These are phyloP conservation scores for Lepidocyrtinus sp. DNA, from an alignment of 2,888 invertebrate species.

Conservation along the genomic window DNA sequence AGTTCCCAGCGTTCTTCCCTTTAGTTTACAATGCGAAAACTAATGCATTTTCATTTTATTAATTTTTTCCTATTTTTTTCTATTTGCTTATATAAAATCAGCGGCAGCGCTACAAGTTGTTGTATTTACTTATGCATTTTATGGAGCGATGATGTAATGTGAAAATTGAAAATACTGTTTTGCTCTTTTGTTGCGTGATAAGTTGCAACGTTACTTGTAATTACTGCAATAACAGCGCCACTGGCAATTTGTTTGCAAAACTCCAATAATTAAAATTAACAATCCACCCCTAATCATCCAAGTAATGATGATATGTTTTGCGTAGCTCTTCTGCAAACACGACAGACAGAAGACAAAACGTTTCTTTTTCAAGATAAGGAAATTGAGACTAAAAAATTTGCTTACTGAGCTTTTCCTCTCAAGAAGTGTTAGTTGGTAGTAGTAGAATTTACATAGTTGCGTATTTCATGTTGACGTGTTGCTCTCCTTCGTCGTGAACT, in stretches of 20 bases:
- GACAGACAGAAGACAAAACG: not conserved
- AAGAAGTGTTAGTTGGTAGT: no score
- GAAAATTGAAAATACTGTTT: not conserved
- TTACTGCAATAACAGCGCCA: slow-evolving; percentile 54
- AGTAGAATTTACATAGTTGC: slow-evolving; percentile 44
- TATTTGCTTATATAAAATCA: not conserved
- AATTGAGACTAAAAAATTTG: not conserved
- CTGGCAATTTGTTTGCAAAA: slow-evolving; percentile 59
- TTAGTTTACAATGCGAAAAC: not conserved
- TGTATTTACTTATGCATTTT: no score
- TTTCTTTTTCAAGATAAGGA: no score
- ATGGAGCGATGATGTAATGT: slow-evolving; percentile 2
- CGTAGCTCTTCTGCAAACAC: not conserved
- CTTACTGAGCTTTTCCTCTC: not conserved
- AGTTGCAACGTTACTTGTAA: slow-evolving; percentile 32
- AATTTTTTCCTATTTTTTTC: not conserved
- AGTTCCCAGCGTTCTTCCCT: not conserved
- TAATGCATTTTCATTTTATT: not conserved
- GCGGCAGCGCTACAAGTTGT: no score
- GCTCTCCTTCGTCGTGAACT: slow-evolving; percentile 38
- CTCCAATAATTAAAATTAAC: slow-evolving; percentile 59
- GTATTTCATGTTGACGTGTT: slow-evolving; percentile 52
- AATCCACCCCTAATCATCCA: not conserved
- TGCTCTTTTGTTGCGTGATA: slow-evolving; percentile 11
- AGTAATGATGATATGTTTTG: not conserved